A percentile compares a stretch with the other conserved stretches of the same genome.
Evolutionary conservation across 92 coral and sea anemone genomes (phyloP).

Genomic region (Actinostola sp.): DNA sequence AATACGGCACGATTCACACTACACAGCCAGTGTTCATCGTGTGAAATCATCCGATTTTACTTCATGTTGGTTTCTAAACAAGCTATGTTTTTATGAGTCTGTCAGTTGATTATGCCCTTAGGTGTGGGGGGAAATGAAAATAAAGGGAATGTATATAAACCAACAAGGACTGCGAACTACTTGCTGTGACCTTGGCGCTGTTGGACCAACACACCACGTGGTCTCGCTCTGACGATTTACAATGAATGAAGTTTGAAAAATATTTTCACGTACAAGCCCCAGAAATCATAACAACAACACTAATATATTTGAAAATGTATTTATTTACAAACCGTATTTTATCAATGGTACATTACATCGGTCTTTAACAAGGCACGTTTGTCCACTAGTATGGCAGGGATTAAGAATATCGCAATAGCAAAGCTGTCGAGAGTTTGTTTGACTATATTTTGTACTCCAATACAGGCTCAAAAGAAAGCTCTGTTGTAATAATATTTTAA

Average conservation of each 20-base stretch:
- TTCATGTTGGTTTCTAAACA: too few species aligned
- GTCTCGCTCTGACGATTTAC: slow-evolving; percentile 7
- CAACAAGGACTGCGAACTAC: not conserved
- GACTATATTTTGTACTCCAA: not conserved
- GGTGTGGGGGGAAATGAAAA: not conserved
- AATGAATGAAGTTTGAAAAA: slow-evolving; percentile 24
- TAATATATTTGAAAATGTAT: slow-evolving; percentile 11
- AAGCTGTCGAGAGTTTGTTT: not conserved
- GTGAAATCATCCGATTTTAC: too few species aligned
- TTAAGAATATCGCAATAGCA: too few species aligned
- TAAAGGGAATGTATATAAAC: too few species aligned
- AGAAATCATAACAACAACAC: slow-evolving; percentile 11
- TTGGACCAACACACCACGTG: slow-evolving; percentile 26
- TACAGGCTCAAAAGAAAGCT: not conserved
- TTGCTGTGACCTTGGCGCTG: slow-evolving; percentile 29
- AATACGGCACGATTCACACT: not conserved
- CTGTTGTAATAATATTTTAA: not conserved
- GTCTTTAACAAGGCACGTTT: slow-evolving; percentile 4
- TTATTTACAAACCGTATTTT: slow-evolving; percentile 34
- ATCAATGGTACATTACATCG: not conserved
- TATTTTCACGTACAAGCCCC: slow-evolving; percentile 16
- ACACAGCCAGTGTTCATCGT: too few species aligned
- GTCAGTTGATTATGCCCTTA: not conserved
- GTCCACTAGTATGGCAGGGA: too few species aligned
- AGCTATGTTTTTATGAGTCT: too few species aligned